Evolutionary conservation across 2,888 invertebrate genomes (phyloP).

Genomic region (Andricus quercusramuli): DNA sequence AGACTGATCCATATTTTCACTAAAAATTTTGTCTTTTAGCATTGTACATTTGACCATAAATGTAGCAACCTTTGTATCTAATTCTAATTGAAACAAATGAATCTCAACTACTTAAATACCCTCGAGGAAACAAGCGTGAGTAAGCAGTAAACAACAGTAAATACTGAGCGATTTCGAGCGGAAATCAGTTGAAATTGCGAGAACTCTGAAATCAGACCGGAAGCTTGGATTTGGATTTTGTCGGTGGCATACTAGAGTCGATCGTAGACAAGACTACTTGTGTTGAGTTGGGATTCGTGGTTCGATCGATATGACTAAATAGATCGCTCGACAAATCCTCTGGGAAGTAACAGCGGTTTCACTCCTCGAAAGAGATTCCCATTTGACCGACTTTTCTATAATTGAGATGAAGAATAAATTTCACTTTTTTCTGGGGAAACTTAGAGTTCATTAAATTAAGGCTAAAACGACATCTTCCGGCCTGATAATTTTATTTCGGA

Average conservation of each 20-base stretch:
- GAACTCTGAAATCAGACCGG: conserved; percentile 15
- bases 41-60: too few species aligned
- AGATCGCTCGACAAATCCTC: conserved; percentile 15
- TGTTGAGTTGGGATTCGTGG: background rate
- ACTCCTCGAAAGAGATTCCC: conserved; percentile 4
- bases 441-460: too few species aligned
- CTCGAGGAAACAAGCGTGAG: background rate
- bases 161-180: conserved; percentile 10
- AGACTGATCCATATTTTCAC: too few species aligned
- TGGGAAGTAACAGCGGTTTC: conserved; percentile 4
- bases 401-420: too few species aligned
- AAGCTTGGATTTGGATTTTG: conserved; percentile 24
- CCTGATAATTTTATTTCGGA: too few species aligned
- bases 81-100: background rate
- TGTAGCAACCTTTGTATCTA: background rate
- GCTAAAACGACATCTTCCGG: too few species aligned
- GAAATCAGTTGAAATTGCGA: conserved; percentile 23
- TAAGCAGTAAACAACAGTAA: conserved; percentile 22
- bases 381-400: background rate
- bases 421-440: too few species aligned
- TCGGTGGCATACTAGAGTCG: conserved; percentile 7
- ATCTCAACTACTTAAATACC: background rate
- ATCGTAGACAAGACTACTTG: background rate
- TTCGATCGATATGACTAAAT: conserved; percentile 18
- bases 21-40: too few species aligned